Conservation (phyloP, 2,888 invertebrate species). For the Anthophora plumipes region DNA sequence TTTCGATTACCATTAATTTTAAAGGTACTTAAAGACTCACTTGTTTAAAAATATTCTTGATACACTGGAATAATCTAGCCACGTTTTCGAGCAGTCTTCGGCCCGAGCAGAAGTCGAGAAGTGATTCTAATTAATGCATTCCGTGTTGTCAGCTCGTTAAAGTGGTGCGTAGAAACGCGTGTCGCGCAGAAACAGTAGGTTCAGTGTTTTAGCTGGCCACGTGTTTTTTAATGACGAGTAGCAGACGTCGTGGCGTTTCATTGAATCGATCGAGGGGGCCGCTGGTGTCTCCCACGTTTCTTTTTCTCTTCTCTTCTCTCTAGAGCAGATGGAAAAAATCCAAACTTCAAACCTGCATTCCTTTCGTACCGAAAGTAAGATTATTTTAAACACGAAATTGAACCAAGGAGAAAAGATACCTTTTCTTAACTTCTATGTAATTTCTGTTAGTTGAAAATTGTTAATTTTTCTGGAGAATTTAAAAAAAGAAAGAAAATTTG, state of each 20-base stretch:
- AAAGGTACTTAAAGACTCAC: too few species aligned
- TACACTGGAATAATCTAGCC: background rate
- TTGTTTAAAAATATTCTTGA: background rate
- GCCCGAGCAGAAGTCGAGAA: background rate
- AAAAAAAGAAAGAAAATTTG: too few species aligned
- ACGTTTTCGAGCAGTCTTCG: background rate
- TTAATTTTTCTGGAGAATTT: too few species aligned
- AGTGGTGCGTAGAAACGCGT: conserved; percentile 67
- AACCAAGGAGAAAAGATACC: too few species aligned
- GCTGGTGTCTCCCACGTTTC: conserved; percentile 37
- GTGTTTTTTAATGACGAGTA: conserved; percentile 80
- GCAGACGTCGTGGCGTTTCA: conserved; percentile 72
- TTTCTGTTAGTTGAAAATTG: too few species aligned
- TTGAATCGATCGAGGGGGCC: conserved; percentile 63
- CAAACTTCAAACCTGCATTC: too few species aligned
- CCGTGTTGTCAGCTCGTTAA: conserved; percentile 71
- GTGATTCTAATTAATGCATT: conserved; percentile 70
- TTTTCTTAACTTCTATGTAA: too few species aligned
- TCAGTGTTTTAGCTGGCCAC: conserved; percentile 78
- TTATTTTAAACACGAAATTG: too few species aligned
- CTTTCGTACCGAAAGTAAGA: too few species aligned
- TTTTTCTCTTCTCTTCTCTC: conserved; percentile 21
- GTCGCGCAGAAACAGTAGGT: conserved; percentile 75
- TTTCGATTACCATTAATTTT: too few species aligned
- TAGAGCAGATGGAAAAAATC: conserved; percentile 6